These are phyloP conservation scores for Diplazon laetatorius DNA, from an alignment of 2,888 invertebrate species.

Conservation along the genomic window DNA sequence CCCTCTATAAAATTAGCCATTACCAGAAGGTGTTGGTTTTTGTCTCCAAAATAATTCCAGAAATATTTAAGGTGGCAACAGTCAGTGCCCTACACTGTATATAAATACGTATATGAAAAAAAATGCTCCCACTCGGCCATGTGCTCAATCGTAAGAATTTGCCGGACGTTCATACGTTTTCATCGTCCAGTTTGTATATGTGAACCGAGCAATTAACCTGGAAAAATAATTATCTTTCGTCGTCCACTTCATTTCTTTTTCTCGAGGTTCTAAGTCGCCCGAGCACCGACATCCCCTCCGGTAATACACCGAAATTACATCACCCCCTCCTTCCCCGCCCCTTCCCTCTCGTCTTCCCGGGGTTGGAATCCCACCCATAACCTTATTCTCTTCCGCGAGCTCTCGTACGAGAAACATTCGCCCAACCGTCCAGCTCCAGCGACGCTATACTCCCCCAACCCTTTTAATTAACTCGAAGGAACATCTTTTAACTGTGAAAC, in stretches of 20 bases:
- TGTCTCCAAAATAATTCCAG: no score
- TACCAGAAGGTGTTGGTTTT: no score
- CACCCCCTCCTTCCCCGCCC: slow-evolving; percentile 1
- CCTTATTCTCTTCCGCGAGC: slow-evolving; percentile 18
- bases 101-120: no score
- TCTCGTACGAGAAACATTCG: slow-evolving; percentile 48
- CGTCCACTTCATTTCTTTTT: slow-evolving; percentile 34
- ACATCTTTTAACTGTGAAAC: slow-evolving; percentile 77
- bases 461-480: slow-evolving; percentile 79
- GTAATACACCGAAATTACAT: slow-evolving; percentile 34
- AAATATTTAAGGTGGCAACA: no score
- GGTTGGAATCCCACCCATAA: slow-evolving; percentile 21
- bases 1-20: no score
- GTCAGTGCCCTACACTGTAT: no score
- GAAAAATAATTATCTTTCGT: slow-evolving; percentile 75
- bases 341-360: no score
- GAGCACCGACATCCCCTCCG: slow-evolving; percentile 28
- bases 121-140: no score
- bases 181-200: slow-evolving; percentile 36
- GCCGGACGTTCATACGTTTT: background rate
- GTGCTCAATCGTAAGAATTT: no score
- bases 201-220: slow-evolving; percentile 75
- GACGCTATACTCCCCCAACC: slow-evolving; percentile 22
- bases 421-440: slow-evolving; percentile 39
- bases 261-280: slow-evolving; percentile 23